Percentiles rank a stretch among this genome's conserved stretches.
These are phyloP conservation scores for Urocolius indicus DNA, from an alignment of 2,113 vertebrate genomes.

Conservation along the genomic window DNA sequence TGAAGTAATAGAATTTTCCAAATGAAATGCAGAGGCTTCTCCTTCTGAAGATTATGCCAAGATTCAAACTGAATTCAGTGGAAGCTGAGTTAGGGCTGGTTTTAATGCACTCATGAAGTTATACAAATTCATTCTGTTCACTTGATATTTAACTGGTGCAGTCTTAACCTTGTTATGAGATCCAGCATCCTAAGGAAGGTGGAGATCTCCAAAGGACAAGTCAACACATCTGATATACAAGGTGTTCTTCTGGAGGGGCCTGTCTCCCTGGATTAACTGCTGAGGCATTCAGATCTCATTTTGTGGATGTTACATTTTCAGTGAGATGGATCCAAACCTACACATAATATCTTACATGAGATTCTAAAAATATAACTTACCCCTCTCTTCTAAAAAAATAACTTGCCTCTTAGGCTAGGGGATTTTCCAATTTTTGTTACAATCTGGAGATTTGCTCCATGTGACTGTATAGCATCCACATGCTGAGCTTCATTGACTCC, in stretches of 20 bases:
- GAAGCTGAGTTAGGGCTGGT: not conserved
- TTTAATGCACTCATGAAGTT: not conserved
- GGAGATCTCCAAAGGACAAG: not conserved
- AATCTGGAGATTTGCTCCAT: not conserved
- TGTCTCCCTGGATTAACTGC: not conserved
- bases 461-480: not conserved
- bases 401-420: not conserved
- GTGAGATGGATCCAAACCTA: not conserved
- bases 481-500: not conserved
- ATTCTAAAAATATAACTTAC: too few species aligned
- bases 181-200: not conserved
- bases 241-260: not conserved
- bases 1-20: not conserved
- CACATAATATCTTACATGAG: rapidly evolving
- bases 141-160: not conserved
- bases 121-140: not conserved
- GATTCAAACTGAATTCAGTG: not conserved
- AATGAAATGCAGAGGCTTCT: not conserved
- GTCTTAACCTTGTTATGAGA: not conserved
- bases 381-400: too few species aligned
- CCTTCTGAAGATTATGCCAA: not conserved
- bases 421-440: not conserved
- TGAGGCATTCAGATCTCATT: not conserved
- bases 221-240: not conserved
- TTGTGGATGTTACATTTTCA: not conserved